These are phyloP conservation scores for Luehdorfia chinensis DNA, from an alignment of 1,140 invertebrate species.

Conservation along the genomic window DNA sequence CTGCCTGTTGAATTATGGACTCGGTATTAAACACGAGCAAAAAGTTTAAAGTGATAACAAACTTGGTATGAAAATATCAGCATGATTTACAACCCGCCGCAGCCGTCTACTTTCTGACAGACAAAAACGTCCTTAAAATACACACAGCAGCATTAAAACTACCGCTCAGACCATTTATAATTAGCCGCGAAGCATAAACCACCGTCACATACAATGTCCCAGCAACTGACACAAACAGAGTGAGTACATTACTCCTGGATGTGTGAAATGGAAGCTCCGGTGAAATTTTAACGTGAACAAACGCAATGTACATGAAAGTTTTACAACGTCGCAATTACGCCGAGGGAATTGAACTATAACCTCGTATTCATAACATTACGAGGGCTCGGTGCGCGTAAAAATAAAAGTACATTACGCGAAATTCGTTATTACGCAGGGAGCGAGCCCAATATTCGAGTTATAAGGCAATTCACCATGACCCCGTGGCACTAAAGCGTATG, in stretches of 20 bases:
- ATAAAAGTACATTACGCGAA: slow-evolving; percentile 18
- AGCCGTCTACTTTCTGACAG: slow-evolving; percentile 2
- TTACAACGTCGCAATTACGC: slow-evolving; percentile 23
- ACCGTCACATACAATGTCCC: slow-evolving; percentile 6
- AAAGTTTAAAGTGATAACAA: not conserved
- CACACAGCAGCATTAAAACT: slow-evolving; percentile 12
- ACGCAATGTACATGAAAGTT: slow-evolving; percentile 23
- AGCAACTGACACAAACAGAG: slow-evolving; percentile 13
- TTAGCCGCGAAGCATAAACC: slow-evolving; percentile 12
- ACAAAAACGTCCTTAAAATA: slow-evolving; percentile 13
- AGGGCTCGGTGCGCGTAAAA: slow-evolving; percentile 21
- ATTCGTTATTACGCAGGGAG: slow-evolving; percentile 13
- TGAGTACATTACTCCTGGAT: slow-evolving; percentile 10
- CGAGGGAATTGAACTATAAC: slow-evolving; percentile 27
- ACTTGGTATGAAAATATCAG: not conserved
- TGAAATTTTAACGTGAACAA: slow-evolving; percentile 14
- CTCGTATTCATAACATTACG: slow-evolving; percentile 25
- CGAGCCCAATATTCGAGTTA: slow-evolving; percentile 5
- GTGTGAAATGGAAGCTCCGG: slow-evolving; percentile 10
- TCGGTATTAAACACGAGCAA: too few species aligned
- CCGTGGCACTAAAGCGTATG: too few species aligned
- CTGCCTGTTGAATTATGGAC: too few species aligned
- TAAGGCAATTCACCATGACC: slow-evolving; percentile 8
- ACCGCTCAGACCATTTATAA: slow-evolving; percentile 12
- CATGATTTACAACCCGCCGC: slow-evolving; percentile 7